Evolutionary conservation across 1,140 invertebrate genomes (phyloP).

Genomic region (Drosophila funebris): DNA sequence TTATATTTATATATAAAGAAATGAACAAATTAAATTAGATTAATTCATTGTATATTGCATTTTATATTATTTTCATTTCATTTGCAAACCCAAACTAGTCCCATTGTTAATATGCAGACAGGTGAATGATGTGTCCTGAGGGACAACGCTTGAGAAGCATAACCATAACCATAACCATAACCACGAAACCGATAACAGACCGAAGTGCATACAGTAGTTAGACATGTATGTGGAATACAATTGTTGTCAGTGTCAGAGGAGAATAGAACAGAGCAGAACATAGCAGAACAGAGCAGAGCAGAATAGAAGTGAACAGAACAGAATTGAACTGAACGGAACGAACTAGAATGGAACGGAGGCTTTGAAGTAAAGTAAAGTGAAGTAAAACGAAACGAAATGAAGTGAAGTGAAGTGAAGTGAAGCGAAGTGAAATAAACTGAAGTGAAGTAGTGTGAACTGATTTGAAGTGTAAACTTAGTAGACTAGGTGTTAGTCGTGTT

Average conservation of each 20-base stretch:
- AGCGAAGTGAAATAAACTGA: no score
- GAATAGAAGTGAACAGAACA: neutral
- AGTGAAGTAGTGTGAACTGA: no score
- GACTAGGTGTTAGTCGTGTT: slow-evolving; percentile 17
- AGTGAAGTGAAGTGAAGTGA: neutral
- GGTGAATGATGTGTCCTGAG: slow-evolving; percentile 19
- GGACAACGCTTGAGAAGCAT: slow-evolving; percentile 12
- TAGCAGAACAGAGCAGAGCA: neutral
- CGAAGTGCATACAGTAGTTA: neutral
- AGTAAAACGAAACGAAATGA: no score
- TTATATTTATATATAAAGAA: neutral
- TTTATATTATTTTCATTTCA: no score
- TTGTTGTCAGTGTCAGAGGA: neutral
- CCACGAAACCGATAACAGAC: slow-evolving; percentile 16
- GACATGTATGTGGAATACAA: neutral
- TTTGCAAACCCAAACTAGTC: neutral
- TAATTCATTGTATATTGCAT: no score
- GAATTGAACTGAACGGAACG: neutral
- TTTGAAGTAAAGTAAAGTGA: neutral
- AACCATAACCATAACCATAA: slow-evolving; percentile 21
- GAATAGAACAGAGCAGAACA: neutral
- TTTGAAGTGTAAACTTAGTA: slow-evolving; percentile 17
- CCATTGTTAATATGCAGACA: neutral
- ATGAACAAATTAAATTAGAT: no score
- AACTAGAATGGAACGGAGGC: no score